Percentiles rank a stretch among this genome's conserved stretches.
Conservation (phyloP, 2,888 invertebrate species). For the Cistogaster globosa region DNA sequence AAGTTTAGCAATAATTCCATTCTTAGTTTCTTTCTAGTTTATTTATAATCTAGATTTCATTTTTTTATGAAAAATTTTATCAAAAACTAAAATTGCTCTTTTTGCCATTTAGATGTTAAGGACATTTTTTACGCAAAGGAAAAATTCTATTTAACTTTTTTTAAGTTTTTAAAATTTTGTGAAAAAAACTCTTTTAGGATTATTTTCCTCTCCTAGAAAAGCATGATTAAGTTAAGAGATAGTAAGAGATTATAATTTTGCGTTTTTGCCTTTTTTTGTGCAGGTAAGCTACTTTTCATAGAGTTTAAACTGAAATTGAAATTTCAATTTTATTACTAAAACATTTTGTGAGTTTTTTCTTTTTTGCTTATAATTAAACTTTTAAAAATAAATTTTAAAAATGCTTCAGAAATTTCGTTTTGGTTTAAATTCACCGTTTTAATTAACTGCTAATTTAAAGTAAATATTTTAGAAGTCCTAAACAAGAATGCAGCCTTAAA, state of each 20-base stretch:
- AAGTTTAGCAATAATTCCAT: conserved; percentile 67
- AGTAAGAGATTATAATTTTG: conserved; percentile 12
- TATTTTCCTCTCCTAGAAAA: neutral
- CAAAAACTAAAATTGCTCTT: conserved; percentile 22
- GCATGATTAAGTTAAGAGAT: conserved; percentile 31
- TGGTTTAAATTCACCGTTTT: neutral
- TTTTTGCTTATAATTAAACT: conserved; percentile 3
- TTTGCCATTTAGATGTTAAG: conserved; percentile 28
- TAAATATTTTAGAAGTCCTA: neutral
- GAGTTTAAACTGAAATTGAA: conserved; percentile 36
- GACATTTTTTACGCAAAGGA: conserved; percentile 19
- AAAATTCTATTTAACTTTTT: neutral
- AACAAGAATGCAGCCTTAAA: too few relatives aligned
- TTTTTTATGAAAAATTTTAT: conserved; percentile 27
- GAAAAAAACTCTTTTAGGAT: too few relatives aligned
- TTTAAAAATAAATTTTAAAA: neutral
- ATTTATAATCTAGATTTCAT: conserved; percentile 47
- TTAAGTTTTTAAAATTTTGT: too few relatives aligned
- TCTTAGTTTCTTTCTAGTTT: conserved; percentile 51
- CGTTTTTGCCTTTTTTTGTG: conserved; percentile 3
- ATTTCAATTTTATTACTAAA: conserved; percentile 20
- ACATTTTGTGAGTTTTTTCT: too few relatives aligned
- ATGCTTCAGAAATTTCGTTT: too few relatives aligned
- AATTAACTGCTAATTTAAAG: neutral
- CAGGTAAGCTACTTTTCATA: conserved; percentile 32